Evolutionary conservation across 2,797 vertebrate genomes (phyloP), one percentile per base, ranked within the genome.

Genomic region (Enteromius radiatus): DNA sequence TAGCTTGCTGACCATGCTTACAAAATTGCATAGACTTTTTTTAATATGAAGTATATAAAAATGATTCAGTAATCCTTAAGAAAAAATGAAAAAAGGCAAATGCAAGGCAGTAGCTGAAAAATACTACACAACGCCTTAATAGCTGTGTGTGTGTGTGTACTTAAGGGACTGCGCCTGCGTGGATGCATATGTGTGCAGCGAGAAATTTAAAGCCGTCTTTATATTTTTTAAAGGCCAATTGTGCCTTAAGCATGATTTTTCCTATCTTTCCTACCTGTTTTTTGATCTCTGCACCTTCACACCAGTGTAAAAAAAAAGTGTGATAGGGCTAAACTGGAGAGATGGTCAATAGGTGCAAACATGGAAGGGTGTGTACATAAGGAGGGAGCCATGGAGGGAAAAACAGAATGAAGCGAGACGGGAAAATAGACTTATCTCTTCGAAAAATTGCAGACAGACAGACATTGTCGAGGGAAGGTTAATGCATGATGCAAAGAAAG

Each of bases 381-480:
- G 70, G 76, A 79, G 63, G 86, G 89, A 91, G 89, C 84, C 79
- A 84, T 86, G 87, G 87, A 92, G 87, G 85, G 86, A 87, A 83
- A 82, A 23, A 68, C 71, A 85, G 76, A 82, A 86, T 76, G 49
- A 84, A 86, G 80, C 71, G 56, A 86, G 70, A 78, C 56, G 88
- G 59, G 86, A 74, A 90, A 87, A 91, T 87, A 89, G 92, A 93
- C 91, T 89, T 87, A 90, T 83, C 87, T 92, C 83, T 86, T 86
- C 43, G 79, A 88, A 79, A 90, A 90, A 78, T 69, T 79, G 64
- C 78, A 75, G 78, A 82, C 69, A 52, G 83, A 38, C 31, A n/a
- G 64, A 84, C 28, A 36, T 75, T 75, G 52, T 28, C 21, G 70
- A 85, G 61, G 71, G 54, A 68, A 84, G 78, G 81, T 81, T 83